Base-by-base conservation (phyloP, 2,888 invertebrate species). In the Andrena dorsata region DNA sequence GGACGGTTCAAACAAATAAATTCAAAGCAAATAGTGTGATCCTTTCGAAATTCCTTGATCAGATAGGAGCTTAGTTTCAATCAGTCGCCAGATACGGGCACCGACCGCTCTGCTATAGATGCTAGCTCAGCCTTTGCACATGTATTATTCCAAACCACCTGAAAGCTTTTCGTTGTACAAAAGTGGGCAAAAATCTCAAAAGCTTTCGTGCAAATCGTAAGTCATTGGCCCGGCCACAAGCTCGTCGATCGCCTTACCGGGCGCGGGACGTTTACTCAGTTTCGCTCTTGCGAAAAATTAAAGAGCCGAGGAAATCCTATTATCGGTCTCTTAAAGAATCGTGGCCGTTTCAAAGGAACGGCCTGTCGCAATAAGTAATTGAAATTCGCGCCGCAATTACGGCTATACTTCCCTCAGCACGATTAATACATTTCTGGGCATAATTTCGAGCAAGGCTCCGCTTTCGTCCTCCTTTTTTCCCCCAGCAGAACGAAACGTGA, bases 131-230 rank as follows among this genome's bases (percentile, higher is more conserved):
- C 75, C 68, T 83, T 85, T 80, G 86, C 88, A 88, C 90, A 92
- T 92, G 91, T 91, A 92, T 92, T 92, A 92, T 92, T 92, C 92
- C 87, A 83, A 86, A 86, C 83, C 71, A 87, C 86, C 90, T 92
- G 89, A 92, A 92, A 92, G 92, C 92, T 91, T 92, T 92, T 92
- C 92, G 90, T 83, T 92, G 92, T 92, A 90, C 85, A 90, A 87
- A 86, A 91, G 89, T 88, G 89, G 85, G 86, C 77, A 85, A 89
- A 90, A 88, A 90, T 89, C 84, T 89, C 72, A 70, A 84, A 89
- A 84, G 87, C 81, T 81, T 72, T 80, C 51, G 80, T 75, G 86
- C 86, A 87, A 92, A 90, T 90, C 88, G 86, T 90, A 88, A 92
- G 84, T 91, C 90, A 90, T 90, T 89, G 86, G 64, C 76, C 61